These are phyloP conservation scores for Cardinalis cardinalis DNA, from an alignment of 2,113 vertebrate species.

Conservation along the genomic window DNA sequence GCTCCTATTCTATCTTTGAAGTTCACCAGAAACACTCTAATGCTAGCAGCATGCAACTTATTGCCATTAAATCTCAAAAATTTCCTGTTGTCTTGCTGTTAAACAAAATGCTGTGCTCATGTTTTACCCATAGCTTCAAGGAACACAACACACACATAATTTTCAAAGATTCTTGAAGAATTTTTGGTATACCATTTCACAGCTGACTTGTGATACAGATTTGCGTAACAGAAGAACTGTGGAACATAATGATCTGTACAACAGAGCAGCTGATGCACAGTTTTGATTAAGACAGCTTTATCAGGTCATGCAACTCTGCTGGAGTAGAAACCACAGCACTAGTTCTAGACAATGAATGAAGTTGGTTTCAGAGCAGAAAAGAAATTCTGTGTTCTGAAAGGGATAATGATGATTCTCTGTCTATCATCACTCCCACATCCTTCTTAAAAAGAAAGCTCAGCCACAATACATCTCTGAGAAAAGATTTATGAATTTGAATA, in stretches of 20 bases:
- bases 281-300: neutral
- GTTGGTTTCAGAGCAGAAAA: neutral
- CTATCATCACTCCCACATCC: accelerated
- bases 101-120: neutral
- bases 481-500: neutral
- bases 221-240: neutral
- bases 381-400: neutral
- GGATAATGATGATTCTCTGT: neutral
- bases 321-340: neutral
- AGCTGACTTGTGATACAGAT: neutral
- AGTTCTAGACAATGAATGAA: neutral
- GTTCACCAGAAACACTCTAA: neutral
- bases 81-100: neutral
- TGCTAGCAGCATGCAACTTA: neutral
- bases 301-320: neutral
- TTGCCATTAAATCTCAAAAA: neutral
- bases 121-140: neutral
- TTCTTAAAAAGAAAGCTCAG: neutral
- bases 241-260: neutral
- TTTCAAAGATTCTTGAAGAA: neutral
- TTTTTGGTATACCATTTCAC: neutral
- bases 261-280: neutral
- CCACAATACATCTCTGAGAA: neutral
- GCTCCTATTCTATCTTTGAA: neutral
- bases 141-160: neutral